Conservation (phyloP, 2,797 vertebrate species). For the Prunella strophiata region DNA sequence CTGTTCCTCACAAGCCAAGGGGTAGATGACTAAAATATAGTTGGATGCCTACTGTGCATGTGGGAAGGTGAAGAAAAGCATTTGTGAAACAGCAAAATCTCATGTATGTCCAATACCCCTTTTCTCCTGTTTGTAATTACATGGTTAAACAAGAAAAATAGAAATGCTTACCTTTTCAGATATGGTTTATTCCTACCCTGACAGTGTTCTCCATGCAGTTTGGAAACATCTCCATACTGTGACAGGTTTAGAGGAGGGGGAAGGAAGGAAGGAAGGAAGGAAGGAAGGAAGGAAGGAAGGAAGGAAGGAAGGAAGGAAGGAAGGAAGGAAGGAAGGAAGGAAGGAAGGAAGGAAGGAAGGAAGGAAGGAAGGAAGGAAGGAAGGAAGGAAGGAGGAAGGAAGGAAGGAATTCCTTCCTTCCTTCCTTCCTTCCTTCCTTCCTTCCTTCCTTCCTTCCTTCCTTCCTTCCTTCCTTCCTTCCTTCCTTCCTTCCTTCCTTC, state of each 20-base stretch:
- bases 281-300: not conserved
- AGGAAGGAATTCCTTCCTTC: no score
- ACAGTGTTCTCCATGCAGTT: not conserved
- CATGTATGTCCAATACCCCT: not conserved
- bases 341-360: no score
- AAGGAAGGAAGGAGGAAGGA: no score
- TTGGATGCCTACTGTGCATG: not conserved
- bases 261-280: not conserved
- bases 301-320: not conserved
- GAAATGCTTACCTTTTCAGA: not conserved
- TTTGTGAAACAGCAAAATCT: not conserved
- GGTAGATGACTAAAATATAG: not conserved
- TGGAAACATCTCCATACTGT: not conserved
- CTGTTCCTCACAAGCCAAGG: not conserved
- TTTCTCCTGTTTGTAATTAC: not conserved
- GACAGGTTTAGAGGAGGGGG: not conserved
- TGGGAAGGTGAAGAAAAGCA: not conserved
- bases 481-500: no score
- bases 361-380: no score
- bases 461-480: no score
- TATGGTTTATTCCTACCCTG: not conserved
- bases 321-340: not conserved
- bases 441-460: no score
- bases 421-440: no score
- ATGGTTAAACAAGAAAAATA: not conserved